Percentiles rank a stretch among this genome's conserved stretches.
Conservation (phyloP, 2,797 vertebrate species). For the Streptopelia turtur region DNA sequence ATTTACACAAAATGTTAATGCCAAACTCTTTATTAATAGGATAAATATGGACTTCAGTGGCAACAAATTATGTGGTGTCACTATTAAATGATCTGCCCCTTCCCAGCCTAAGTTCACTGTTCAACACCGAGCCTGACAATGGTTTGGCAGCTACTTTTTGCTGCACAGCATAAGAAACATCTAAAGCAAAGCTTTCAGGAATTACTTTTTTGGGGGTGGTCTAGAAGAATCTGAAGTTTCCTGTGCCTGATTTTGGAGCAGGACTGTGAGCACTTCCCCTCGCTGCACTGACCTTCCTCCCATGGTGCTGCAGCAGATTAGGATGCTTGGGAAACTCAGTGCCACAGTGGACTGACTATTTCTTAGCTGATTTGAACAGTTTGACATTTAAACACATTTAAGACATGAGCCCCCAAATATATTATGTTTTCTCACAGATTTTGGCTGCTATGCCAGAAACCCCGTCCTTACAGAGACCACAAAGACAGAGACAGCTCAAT, state of each 20-base stretch:
- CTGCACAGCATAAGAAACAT: neutral
- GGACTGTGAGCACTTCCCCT: neutral
- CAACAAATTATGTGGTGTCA: constrained; percentile 44
- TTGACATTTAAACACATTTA: neutral
- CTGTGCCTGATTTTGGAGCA: neutral
- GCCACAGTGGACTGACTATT: neutral
- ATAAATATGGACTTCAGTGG: constrained; percentile 52
- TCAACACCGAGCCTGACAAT: neutral
- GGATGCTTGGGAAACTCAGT: neutral
- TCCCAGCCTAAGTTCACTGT: neutral
- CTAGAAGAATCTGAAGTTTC: neutral
- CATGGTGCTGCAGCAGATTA: neutral
- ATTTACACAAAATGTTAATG: constrained; percentile 60
- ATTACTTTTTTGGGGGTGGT: neutral
- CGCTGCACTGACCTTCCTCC: fast-evolving
- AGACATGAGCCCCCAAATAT: neutral
- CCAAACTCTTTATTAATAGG: constrained; percentile 55
- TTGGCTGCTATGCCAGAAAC: neutral
- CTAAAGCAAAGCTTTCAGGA: neutral
- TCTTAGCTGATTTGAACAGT: neutral
- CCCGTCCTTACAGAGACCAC: neutral
- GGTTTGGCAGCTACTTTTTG: constrained; percentile 34
- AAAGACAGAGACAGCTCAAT: neutral
- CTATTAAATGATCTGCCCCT: constrained; percentile 35
- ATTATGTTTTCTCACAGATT: neutral